Evolutionary conservation across 2,113 vertebrate genomes (phyloP), one percentile per base, ranked within the genome.

Genomic region (Accipiter virgatus): DNA sequence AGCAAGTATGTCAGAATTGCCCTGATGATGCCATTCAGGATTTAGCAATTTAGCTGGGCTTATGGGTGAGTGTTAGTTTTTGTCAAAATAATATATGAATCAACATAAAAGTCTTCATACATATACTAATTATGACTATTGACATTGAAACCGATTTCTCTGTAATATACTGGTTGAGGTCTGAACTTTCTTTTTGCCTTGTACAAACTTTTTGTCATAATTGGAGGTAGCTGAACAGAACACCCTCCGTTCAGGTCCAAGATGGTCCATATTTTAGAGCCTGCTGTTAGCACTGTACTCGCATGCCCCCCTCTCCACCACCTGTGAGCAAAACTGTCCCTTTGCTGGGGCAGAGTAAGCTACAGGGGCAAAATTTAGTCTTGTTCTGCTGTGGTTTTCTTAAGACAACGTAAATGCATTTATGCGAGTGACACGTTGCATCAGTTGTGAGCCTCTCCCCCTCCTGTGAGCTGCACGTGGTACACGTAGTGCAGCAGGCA

Each of bases 271-370:
- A 25, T 18, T 79, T 67, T 38, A 42, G 55, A 75, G 32, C 47
- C n/a, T 4, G 3, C 68, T 67, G 32, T 42, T 40, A 19, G 6
- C 18, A 6, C 45, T 70, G 53, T 59, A 19, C 52, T 29, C 6
- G 5, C 27, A 23, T 10, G 1, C 21, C 5, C 21, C 20, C 29
- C 40, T 43, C 9, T 47, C 8, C 9, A 3, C 10, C 18, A 1
- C 13, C 81, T 65, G 16, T 16, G 45, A 66, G 68, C 36, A 70
- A 40, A 65, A 10, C 32, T 65, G 23, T 11, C 7, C 38, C 36
- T 62, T 63, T 59, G 10, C 32, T 65, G 48, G 48, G 48, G 31
- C 86, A 65, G 53, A 73, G 21, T 23, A 11, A 77, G 25, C 43
- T 4, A 2, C 32, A 3, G 12, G 36, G 48, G 20, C 50, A 42